Percentiles rank a stretch among this genome's conserved stretches.
These are phyloP conservation scores for Theocolax elegans DNA, from an alignment of 1,140 invertebrate genomes.

Conservation along the genomic window DNA sequence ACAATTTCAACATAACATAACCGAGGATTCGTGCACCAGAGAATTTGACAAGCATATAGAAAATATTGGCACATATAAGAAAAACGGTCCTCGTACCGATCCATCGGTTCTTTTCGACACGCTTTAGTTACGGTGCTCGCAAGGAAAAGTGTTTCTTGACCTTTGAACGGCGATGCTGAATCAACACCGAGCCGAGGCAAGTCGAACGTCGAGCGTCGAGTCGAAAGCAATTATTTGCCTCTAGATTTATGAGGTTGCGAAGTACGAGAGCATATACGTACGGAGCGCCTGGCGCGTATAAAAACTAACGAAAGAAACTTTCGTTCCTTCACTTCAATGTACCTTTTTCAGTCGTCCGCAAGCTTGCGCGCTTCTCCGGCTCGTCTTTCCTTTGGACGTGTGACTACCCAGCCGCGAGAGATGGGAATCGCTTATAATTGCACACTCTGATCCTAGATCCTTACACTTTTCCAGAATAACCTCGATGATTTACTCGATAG, in stretches of 20 bases:
- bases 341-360: not conserved
- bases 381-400: not conserved
- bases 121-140: too few species aligned
- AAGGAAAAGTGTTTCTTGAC: slow-evolving; percentile 22
- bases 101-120: too few species aligned
- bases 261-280: slow-evolving; percentile 2
- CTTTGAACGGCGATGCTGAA: slow-evolving; percentile 32
- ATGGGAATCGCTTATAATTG: not conserved
- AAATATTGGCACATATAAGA: too few species aligned
- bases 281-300: not conserved
- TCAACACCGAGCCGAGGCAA: slow-evolving; percentile 30
- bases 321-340: too few species aligned
- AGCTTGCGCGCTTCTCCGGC: not conserved
- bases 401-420: not conserved
- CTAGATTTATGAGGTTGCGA: slow-evolving; percentile 53
- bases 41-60: too few species aligned
- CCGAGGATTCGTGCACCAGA: too few species aligned
- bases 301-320: not conserved
- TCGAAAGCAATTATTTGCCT: slow-evolving; percentile 56
- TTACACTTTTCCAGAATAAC: too few species aligned
- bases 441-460: too few species aligned
- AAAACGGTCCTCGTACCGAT: too few species aligned
- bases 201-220: too few species aligned
- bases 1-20: too few species aligned
- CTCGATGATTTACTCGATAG: too few species aligned